Percentiles rank a stretch among this genome's conserved stretches.
Conservation (phyloP, 2,113 vertebrate genomes). For the Trichechus manatus region DNA sequence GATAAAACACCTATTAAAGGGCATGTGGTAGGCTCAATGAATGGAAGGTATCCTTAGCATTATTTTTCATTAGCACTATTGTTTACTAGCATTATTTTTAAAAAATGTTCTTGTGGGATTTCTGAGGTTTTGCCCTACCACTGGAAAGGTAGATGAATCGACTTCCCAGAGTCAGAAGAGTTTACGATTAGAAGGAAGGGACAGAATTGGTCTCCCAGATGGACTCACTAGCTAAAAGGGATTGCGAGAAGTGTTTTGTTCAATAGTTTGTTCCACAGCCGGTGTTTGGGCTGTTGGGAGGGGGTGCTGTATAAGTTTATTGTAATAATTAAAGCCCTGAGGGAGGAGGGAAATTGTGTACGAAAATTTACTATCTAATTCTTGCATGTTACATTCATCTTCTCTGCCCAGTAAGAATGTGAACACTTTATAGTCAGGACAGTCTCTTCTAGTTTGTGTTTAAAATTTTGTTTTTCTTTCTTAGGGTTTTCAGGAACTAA, state of each 20-base stretch:
- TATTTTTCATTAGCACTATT: neutral
- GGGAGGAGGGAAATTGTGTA: neutral
- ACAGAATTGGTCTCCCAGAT: neutral
- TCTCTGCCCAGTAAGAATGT: slow-evolving; percentile 5
- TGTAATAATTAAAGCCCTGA: neutral
- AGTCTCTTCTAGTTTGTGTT: slow-evolving; percentile 36
- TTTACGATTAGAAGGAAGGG: slow-evolving; percentile 20
- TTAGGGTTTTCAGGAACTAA: slow-evolving; percentile 32
- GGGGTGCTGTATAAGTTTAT: neutral
- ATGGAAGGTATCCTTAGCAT: neutral
- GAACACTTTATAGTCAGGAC: neutral
- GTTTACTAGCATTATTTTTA: neutral
- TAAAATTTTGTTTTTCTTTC: slow-evolving; percentile 26
- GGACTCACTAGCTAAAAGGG: neutral
- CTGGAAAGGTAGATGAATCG: neutral
- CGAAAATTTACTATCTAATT: neutral
- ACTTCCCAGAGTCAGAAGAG: neutral
- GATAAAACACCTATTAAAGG: neutral
- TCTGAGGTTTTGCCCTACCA: neutral
- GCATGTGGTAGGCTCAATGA: neutral
- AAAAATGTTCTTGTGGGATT: neutral
- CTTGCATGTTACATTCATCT: neutral
- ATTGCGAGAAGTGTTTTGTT: neutral
- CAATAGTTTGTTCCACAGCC: neutral
- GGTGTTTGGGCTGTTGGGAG: neutral